Evolutionary conservation across 2,888 invertebrate species (phyloP), one percentile per base, ranked within the genome.

Genomic region (Pardosa pseudoannulata): DNA sequence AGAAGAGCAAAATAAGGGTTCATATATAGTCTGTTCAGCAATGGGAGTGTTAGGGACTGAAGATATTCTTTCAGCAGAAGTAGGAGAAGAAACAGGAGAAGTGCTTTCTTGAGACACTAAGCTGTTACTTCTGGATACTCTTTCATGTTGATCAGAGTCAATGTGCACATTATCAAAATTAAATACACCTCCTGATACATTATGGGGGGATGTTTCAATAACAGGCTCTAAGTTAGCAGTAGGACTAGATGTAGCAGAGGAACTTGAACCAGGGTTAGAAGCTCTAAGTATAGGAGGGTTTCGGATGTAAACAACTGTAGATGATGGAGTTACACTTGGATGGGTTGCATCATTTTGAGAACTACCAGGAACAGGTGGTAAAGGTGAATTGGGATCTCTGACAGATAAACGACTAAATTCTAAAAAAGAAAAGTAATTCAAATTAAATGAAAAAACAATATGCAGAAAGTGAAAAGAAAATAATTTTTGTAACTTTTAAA

Each of bases 311-410:
- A 86, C 71, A 31, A 86, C 70, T 5, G 85, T 79, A 23, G 83
- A 67, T 9, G 50, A 71, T 32, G 67, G 32, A 56, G 11, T 23
- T n/a, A 70, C 27, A 31, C 19, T 7, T 29, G 73, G 23, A 46
- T 64, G 39, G 19, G 36, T 23, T n/a, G 7, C 19, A 5, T 65
- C 28, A 28, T 32, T 39, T 36, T 67, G 31, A 1, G 75, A 39
- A 29, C 36, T 71, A 28, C 31, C 65, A 29, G 88, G 88, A 72
- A 88, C 83, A 31, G 88, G 87, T 1, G 89, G 89, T 11, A 89
- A 64, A n/a, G 89, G 89, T n/a, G 88, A 89, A 67, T 87, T 88
- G 2, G 88, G 88, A 74, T 88, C 88, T 73, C 88, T 75, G 7
- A 87, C 16, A 3, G 87, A 76, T 13, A 87, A 36, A 3, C 87